Evolutionary conservation across 1,140 invertebrate genomes (phyloP).

Genomic region (Varroa destructor): DNA sequence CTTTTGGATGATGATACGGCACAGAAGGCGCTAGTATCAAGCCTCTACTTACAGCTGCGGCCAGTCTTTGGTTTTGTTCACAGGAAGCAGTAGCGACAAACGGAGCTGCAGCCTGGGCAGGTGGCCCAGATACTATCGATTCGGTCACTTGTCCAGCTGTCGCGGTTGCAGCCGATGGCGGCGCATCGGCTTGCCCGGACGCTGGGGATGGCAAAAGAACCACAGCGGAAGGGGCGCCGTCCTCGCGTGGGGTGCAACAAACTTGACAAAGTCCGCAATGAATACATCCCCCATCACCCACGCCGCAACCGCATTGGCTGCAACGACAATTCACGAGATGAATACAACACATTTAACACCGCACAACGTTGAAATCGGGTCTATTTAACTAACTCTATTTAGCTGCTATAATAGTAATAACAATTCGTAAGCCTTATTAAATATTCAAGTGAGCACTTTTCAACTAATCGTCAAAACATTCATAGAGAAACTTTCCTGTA

Average conservation of each 20-base stretch:
- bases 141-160: slow-evolving; percentile 31
- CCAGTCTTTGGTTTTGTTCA: slow-evolving; percentile 26
- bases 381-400: too few species aligned
- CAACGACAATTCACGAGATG: slow-evolving; percentile 3
- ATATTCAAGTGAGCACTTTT: too few species aligned
- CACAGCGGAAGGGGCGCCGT: slow-evolving; percentile 39
- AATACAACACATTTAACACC: slow-evolving; percentile 8
- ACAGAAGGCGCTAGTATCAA: too few species aligned
- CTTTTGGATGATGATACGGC: slow-evolving; percentile 22
- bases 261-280: slow-evolving; percentile 78
- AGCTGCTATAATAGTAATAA: too few species aligned
- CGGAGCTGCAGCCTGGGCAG: slow-evolving; percentile 25
- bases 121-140: slow-evolving; percentile 30
- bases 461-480: too few species aligned
- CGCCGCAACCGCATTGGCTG: slow-evolving; percentile 85
- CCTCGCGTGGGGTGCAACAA: slow-evolving; percentile 60
- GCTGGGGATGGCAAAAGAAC: too few species aligned
- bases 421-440: too few species aligned
- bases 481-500: too few species aligned
- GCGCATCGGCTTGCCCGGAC: too few species aligned
- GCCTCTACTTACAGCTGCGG: slow-evolving; percentile 26
- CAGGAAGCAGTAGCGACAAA: neutral
- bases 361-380: slow-evolving; percentile 28
- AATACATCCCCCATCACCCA: slow-evolving; percentile 80
- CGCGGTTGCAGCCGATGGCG: too few species aligned